A percentile compares a stretch with the other conserved stretches of the same genome.
phyloP scores from a whole-genome alignment of 1,140 invertebrate genomes.

The Cryptotermes secundus region DNA sequence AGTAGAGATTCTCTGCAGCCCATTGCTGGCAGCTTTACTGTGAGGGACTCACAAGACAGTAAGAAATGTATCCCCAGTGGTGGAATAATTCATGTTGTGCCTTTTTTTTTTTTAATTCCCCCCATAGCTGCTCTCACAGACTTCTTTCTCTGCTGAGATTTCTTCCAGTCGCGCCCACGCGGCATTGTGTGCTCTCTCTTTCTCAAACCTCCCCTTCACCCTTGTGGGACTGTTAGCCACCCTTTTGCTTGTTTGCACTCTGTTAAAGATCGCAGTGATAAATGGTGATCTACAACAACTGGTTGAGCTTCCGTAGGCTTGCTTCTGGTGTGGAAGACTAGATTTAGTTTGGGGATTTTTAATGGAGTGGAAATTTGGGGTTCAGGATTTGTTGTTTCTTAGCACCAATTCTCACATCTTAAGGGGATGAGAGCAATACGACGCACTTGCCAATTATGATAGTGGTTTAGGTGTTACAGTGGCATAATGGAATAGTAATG shows the following conservation, averaged over 20 bases:
- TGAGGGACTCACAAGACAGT: not conserved
- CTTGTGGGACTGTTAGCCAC: not conserved
- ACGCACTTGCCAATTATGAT: too few species aligned
- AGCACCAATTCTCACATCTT: too few species aligned
- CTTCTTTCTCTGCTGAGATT: not conserved
- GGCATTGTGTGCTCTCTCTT: not conserved
- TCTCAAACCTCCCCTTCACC: not conserved
- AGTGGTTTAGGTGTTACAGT: too few species aligned
- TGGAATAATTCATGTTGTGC: conserved; percentile 29
- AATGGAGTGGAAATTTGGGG: conserved; percentile 4
- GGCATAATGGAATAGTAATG: too few species aligned
- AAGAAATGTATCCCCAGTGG: conserved; percentile 27
- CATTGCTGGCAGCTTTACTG: not conserved
- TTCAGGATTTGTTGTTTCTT: not conserved
- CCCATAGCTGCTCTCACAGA: not conserved
- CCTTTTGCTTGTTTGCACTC: conserved; percentile 15
- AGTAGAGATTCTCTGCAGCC: not conserved
- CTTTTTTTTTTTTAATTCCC: conserved; percentile 25
- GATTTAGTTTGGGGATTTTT: not conserved
- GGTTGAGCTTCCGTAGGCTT: conserved; percentile 1
- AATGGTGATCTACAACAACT: conserved; percentile 16
- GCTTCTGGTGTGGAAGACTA: not conserved
- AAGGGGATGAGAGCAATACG: too few species aligned
- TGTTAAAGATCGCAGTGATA: not conserved
- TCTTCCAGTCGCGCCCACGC: not conserved